These are phyloP conservation scores for Vannuccia rotundouncinata DNA, from an alignment of 2,888 invertebrate species.

Conservation along the genomic window DNA sequence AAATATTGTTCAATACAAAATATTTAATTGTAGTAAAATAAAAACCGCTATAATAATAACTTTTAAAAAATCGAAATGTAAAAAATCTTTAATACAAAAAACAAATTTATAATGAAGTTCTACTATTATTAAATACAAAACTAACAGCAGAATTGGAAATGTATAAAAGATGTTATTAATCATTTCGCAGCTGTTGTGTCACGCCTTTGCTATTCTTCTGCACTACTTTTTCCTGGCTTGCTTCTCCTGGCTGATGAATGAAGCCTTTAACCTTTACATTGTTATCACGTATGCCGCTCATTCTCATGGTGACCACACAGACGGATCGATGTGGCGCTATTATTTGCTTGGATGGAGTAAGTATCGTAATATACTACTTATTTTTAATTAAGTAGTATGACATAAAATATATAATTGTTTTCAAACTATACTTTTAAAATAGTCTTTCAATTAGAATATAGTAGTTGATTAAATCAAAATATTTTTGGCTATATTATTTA, in stretches of 20 bases:
- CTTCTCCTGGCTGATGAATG: conserved; percentile 57
- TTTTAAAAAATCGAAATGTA: background rate
- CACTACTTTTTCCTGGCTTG: conserved; percentile 55
- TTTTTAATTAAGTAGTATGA: background rate
- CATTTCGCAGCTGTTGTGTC: conserved; percentile 53
- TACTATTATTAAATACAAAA: no score
- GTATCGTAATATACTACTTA: conserved; percentile 37
- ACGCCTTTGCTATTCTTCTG: conserved; percentile 50
- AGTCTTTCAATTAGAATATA: no score
- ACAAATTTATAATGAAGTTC: no score
- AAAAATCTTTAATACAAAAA: no score
- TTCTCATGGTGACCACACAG: conserved; percentile 49
- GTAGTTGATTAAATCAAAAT: no score
- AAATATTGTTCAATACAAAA: no score
- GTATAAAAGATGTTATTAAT: no score
- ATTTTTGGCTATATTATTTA: no score
- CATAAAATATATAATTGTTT: background rate
- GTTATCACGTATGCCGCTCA: conserved; percentile 57
- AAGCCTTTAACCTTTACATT: conserved; percentile 57
- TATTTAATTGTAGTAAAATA: background rate
- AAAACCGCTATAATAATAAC: background rate
- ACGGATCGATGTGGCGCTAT: conserved; percentile 52
- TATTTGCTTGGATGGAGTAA: conserved; percentile 56
- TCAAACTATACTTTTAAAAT: no score
- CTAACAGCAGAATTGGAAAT: no score